Evolutionary conservation across 1,140 invertebrate species (phyloP).

Genomic region (Euglossa dilemma): DNA sequence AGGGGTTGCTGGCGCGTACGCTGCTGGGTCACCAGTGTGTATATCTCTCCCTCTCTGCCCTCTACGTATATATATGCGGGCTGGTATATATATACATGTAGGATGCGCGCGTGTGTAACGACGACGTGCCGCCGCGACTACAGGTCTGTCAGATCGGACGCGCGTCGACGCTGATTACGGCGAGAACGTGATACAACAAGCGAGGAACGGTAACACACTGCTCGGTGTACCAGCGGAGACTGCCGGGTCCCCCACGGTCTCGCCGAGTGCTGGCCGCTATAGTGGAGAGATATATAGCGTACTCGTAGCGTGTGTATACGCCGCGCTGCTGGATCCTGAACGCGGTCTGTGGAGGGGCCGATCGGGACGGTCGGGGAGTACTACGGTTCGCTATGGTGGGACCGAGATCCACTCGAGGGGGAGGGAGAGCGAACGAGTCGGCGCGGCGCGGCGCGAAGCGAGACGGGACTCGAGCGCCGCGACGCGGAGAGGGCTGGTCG

Average conservation of each 20-base stretch:
- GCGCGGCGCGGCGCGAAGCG: neutral
- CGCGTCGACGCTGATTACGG: conserved; percentile 50
- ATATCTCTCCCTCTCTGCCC: neutral
- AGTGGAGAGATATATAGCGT: conserved; percentile 62
- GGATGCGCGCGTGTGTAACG: conserved; percentile 7
- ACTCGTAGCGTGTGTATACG: conserved; percentile 55
- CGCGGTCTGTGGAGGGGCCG: neutral
- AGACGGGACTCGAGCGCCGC: neutral
- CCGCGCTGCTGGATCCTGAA: conserved; percentile 47
- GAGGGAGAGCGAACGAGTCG: neutral
- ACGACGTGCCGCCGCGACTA: conserved; percentile 38
- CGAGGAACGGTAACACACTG: conserved; percentile 65
- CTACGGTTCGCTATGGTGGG: neutral
- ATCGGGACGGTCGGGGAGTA: conserved; percentile 14
- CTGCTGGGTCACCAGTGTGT: conserved; percentile 16
- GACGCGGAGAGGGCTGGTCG: neutral
- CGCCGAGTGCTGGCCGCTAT: conserved; percentile 62
- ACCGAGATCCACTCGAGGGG: conserved; percentile 3
- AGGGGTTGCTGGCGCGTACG: neutral
- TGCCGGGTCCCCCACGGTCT: conserved; percentile 65
- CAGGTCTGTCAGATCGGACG: conserved; percentile 26
- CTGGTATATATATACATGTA: neutral
- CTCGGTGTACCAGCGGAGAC: conserved; percentile 72
- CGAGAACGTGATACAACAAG: conserved; percentile 59
- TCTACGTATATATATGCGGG: neutral